Evolutionary conservation across 2,888 invertebrate genomes (phyloP), one percentile per base, ranked within the genome.

Genomic region (Torymus texanus): DNA sequence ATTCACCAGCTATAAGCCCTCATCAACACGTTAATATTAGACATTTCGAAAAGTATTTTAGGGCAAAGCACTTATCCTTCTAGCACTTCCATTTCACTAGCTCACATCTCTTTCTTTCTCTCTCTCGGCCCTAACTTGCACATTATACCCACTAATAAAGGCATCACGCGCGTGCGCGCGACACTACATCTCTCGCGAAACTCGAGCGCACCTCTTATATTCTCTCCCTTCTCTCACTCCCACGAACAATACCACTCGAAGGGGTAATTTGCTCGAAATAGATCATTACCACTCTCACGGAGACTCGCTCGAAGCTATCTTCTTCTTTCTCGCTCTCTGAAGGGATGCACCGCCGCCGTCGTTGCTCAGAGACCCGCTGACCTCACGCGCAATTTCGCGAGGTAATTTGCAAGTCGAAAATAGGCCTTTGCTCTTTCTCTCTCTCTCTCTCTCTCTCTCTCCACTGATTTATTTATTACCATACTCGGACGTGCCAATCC

Each of bases 321-420:
- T 21, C 67, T 29, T 5, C 29, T 29, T 5, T 29, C 24, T 24
- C 24, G 2, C 4, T 29, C 29, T 29, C 29, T 29, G 29, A 29
- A 29, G 29, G 29, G 29, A 29, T 29, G 29, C 4, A 5, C 29
- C 29, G 29, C 29, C 4, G 29, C 29, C 29, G 3, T 3, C 3
- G 3, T n/a, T 24, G 24, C 29, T 29, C 29, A 5, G 29, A 29
- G 29, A 29, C 29, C 29, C 29, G 29, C 29, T 29, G 29, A 29
- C 29, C 29, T 29, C 29, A 29, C 29, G 29, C 29, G 29, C 29
- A 29, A 29, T 29, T 29, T 21, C 29, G 29, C 29, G 55, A 65
- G 59, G 66, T 62, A 75, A 75, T 67, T 68, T 68, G 67, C 75
- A 68, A 75, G 67, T 75, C 68, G 65, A 75, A 75, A 75, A 75